These are phyloP conservation scores for Equus przewalskii DNA, from an alignment of 2,113 vertebrate genomes.

Conservation along the genomic window DNA sequence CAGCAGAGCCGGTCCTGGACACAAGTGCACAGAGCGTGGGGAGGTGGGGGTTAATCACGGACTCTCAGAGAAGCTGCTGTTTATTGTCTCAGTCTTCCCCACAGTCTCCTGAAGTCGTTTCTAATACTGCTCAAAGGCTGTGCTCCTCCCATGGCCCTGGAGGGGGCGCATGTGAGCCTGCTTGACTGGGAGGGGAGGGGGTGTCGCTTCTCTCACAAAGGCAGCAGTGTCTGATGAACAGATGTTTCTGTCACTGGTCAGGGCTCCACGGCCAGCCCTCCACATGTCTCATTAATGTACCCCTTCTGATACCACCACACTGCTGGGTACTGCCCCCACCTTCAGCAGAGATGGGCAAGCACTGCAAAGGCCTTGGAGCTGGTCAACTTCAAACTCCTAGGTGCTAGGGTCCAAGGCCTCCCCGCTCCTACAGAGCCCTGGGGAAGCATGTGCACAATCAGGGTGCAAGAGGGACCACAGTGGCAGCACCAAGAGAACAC, in stretches of 20 bases:
- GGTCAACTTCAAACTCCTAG: accelerated
- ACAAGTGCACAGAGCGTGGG: accelerated
- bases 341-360: accelerated
- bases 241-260: accelerated
- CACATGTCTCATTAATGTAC: accelerated
- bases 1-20: background rate
- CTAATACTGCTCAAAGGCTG: accelerated
- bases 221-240: accelerated
- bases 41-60: accelerated
- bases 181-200: background rate
- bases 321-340: background rate
- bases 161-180: background rate
- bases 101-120: accelerated
- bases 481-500: background rate
- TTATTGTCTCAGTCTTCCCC: too few species aligned
- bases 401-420: background rate
- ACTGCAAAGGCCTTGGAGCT: background rate
- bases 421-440: accelerated
- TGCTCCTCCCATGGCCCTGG: background rate
- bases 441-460: accelerated
- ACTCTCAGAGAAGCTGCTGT: background rate
- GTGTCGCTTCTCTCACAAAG: background rate
- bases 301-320: background rate
- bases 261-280: background rate
- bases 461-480: accelerated